Percentiles rank a stretch among this genome's conserved stretches.
Conservation (phyloP, 64 coral and sea anemone species). For the Stichodactyla helianthus region DNA sequence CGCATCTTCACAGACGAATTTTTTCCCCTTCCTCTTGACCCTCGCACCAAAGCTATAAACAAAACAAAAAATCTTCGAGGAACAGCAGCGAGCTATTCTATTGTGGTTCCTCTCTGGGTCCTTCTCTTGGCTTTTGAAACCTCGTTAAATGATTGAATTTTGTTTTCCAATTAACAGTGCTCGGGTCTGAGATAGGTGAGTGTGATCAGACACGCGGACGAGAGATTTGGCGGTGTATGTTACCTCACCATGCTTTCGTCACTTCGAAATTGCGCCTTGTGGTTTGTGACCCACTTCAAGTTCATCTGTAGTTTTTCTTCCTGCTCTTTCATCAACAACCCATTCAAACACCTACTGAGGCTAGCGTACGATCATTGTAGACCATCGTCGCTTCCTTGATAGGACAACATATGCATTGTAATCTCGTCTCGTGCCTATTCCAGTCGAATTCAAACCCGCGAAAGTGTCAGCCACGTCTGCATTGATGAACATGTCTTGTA, state of each 20-base stretch:
- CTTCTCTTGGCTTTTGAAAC: not conserved
- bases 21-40: not conserved
- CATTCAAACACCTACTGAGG: constrained; percentile 15
- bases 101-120: not conserved
- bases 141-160: constrained; percentile 52
- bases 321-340: constrained; percentile 12
- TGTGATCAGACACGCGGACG: not conserved
- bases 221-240: not conserved
- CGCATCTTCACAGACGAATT: no score
- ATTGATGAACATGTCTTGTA: not conserved
- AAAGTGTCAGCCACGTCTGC: not conserved
- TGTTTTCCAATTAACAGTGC: constrained; percentile 63
- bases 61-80: not conserved
- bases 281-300: constrained; percentile 2
- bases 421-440: not conserved
- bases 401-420: not conserved
- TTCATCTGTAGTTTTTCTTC: constrained; percentile 11
- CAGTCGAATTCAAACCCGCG: not conserved
- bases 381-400: not conserved
- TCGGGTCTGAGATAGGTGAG: not conserved
- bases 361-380: not conserved
- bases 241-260: constrained; percentile 6
- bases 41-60: not conserved
- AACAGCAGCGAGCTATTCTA: no score
- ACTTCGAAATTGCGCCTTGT: not conserved